A percentile compares a stretch with the other conserved stretches of the same genome.
These are phyloP conservation scores for Phylloscopus trochilus DNA, from an alignment of 2,113 vertebrate species.

Conservation along the genomic window DNA sequence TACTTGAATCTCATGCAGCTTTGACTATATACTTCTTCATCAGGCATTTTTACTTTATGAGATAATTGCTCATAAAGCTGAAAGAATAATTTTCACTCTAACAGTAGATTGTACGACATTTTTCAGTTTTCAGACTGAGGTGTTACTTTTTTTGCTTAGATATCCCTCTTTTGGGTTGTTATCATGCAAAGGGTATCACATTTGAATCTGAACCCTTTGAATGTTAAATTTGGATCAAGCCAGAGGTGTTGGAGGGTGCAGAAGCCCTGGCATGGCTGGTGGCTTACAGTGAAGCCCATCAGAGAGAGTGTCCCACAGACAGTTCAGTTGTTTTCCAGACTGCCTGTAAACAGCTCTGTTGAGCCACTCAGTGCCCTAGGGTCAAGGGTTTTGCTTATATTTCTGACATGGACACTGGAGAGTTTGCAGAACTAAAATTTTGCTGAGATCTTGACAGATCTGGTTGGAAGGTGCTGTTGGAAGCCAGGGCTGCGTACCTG, in stretches of 20 bases:
- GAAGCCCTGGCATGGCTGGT: background rate
- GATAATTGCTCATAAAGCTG: background rate
- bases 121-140: background rate
- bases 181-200: background rate
- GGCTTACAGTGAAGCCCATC: background rate
- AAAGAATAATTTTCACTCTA: background rate
- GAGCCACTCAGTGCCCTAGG: background rate
- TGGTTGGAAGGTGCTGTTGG: background rate
- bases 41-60: background rate
- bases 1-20: background rate
- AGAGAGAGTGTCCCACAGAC: background rate
- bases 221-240: background rate
- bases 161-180: background rate
- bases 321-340: background rate
- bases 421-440: background rate
- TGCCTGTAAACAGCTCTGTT: background rate
- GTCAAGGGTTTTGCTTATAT: background rate
- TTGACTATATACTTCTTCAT: background rate
- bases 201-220: background rate
- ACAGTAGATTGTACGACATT: background rate
- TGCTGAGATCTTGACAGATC: background rate
- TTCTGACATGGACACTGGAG: background rate
- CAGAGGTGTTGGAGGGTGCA: background rate
- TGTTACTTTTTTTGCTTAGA: background rate
- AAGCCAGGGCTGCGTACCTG: background rate